Percentiles rank a stretch among this genome's conserved stretches.
Evolutionary conservation across 2,888 invertebrate species (phyloP).

Genomic region (Koerneria pararmatus): DNA sequence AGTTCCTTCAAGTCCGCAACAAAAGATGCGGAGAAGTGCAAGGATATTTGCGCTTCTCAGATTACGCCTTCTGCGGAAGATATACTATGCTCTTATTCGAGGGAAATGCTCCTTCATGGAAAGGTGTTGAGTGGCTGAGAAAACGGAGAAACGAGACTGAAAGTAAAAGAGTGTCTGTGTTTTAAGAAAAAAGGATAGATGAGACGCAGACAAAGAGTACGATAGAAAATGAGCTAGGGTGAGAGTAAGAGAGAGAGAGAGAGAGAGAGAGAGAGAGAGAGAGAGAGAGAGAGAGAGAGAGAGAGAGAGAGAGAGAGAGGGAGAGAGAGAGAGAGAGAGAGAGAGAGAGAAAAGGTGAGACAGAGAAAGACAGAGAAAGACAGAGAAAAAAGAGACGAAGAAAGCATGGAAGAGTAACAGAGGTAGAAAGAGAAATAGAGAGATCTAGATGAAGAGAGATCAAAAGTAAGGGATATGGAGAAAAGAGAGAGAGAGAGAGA

Average conservation of each 20-base stretch:
- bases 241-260: background rate
- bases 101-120: no score
- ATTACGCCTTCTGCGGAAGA: no score
- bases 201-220: no score
- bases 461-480: background rate
- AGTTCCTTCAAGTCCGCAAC: no score
- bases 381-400: background rate
- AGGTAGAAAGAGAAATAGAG: background rate
- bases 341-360: background rate
- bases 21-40: no score
- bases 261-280: constrained; percentile 10
- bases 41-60: no score
- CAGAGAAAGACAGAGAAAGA: background rate
- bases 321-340: constrained; percentile 1
- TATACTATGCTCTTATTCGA: no score
- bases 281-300: constrained; percentile 7
- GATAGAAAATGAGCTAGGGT: background rate
- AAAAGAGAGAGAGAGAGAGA: background rate
- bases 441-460: background rate
- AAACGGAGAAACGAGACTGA: no score
- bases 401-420: background rate
- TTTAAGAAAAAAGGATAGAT: no score
- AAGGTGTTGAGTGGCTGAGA: no score
- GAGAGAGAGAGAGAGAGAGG: constrained; percentile 10
- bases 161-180: no score